A percentile compares a stretch with the other conserved stretches of the same genome.
These are phyloP conservation scores for Eupithecia inturbata DNA, from an alignment of 2,888 invertebrate species.

Conservation along the genomic window DNA sequence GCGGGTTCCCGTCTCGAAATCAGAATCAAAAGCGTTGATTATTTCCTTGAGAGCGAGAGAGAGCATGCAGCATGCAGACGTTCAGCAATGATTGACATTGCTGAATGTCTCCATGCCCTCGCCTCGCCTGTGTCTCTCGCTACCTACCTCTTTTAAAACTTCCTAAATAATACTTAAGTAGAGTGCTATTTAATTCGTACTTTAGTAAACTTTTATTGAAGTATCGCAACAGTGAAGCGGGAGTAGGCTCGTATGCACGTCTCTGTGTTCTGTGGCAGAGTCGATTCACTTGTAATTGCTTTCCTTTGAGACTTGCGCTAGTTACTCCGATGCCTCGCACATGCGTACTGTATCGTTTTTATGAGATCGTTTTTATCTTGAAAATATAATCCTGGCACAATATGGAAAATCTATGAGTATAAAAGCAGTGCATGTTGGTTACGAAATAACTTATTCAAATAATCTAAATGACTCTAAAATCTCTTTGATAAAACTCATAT, in stretches of 20 bases:
- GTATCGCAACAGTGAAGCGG: background rate
- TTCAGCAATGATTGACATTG: no score
- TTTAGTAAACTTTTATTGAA: background rate
- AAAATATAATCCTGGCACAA: background rate
- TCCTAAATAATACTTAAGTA: no score
- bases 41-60: no score
- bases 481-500: background rate
- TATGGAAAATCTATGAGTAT: background rate
- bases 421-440: no score
- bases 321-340: background rate
- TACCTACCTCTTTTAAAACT: no score
- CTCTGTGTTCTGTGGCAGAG: background rate
- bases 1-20: no score
- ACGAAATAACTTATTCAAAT: no score
- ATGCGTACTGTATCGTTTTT: background rate
- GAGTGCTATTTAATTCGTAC: background rate
- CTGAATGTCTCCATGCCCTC: no score
- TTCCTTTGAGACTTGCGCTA: slow-evolving; percentile 4
- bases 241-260: background rate
- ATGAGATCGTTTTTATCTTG: background rate
- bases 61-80: no score
- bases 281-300: slow-evolving; percentile 9
- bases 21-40: no score
- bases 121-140: no score
- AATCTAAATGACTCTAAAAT: background rate